Evolutionary conservation across 2,797 vertebrate species (phyloP), one percentile per base, ranked within the genome.

Genomic region (Manis crassicaudata): DNA sequence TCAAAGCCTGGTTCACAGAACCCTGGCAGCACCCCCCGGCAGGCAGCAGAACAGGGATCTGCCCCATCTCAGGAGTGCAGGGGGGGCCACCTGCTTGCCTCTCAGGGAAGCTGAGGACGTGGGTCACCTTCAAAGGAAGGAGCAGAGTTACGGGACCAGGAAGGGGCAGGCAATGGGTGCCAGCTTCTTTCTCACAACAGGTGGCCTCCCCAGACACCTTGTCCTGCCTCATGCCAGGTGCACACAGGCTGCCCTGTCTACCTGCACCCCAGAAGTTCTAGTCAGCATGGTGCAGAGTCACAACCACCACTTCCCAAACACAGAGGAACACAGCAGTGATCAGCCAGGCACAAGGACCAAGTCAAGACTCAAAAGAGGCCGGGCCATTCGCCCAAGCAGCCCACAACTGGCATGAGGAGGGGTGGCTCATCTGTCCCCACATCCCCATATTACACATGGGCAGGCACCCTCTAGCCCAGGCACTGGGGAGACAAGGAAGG

Each of bases 291-390:
- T 1, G 11, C 23, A n/a, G 32, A 2, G 4, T 35, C 37, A 32
- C 60, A 23, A 35, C 23, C 0, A 2, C 1, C 3, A 13, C 62
- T 27, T 7, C 10, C 80, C 63, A 86, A 21, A 46, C 37, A 18
- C 18, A 35, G 10, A 35, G 20, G 43, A 80, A 46, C 8, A 25
- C 13, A 40, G 4, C 13, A 3, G 27, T 1, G 7, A 11, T 10
- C 16, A 2, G n/a, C 50, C 62, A 27, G 4, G 1, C 9, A 2
- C 0, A 7, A 52, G 63, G 50, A n/a, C 27, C 3, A 3, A 20
- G 35, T 8, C 2, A 23, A 27, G 81, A 58, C 70, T 32, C 23
- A 3, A 4, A 20, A 25, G 0, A 5, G 29, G 23, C 8, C 0
- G 1, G 7, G 23, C 11, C 7, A 0, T n/a, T 32, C 14, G 18